Evolutionary conservation across 2,888 invertebrate species (phyloP), one percentile per base, ranked within the genome.

Genomic region (Andricus curvator): DNA sequence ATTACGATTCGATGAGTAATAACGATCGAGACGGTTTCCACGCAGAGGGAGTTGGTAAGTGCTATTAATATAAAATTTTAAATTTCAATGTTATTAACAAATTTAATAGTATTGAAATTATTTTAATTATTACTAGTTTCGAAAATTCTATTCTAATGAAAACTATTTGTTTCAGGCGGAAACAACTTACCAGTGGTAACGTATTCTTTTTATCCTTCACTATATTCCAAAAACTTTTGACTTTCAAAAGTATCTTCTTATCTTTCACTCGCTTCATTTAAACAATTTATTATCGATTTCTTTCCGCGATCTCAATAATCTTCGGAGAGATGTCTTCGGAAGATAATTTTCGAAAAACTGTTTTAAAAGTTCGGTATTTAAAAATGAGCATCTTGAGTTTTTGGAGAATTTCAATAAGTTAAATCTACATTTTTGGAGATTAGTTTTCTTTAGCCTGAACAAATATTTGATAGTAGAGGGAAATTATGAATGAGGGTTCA

Each of bases 121-220:
- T 33, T 77, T 48, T 66, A 51, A 13, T 68, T 56, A 22, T 62
- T 17, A 17, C 2, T 48, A 48, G 48, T 1, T 48, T 17, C 5
- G 1, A 22, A 60, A 15, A 62, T 22, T 29, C 1, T 15, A 15
- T 15, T 74, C 66, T 78, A 78, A 80, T 56, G 11, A 9, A 9
- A 41, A 44, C 77, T 83, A 67, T 81, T 81, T 77, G 66, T 91
- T 89, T 48, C 88, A 92, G 91, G 91, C 83, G 92, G 91, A 88
- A 91, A 89, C 92, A 90, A 89, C 88, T 85, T 93, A 88, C 92
- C 92, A 90, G 92, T 92, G 92, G 92, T 93, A 93, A 92, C 80
- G 92, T 92, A 93, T 90, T 88, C 80, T 78, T 88, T 88, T 89
- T 77, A 66, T 78, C 85, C 81, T 83, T 82, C 76, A 82, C 13